A percentile compares a stretch with the other conserved stretches of the same genome.
These are phyloP conservation scores for Cyphomyrmex costatus DNA, from an alignment of 1,140 invertebrate genomes.

Conservation along the genomic window DNA sequence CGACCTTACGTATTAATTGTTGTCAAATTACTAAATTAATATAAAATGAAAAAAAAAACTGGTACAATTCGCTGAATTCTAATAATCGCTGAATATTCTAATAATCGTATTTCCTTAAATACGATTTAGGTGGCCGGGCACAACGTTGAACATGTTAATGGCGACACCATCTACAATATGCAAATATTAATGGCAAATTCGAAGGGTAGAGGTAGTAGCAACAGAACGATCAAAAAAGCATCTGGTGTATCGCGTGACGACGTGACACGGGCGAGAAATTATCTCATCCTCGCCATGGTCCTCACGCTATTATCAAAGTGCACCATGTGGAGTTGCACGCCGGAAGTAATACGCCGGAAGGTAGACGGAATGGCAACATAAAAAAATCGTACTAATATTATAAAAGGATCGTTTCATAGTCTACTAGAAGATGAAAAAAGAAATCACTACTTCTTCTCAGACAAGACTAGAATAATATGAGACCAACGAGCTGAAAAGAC, in stretches of 20 bases:
- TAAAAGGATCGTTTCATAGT: not conserved
- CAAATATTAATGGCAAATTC: conserved; percentile 61
- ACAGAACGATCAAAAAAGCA: conserved; percentile 10
- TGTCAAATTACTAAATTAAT: not conserved
- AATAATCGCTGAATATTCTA: conserved; percentile 5
- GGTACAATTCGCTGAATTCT: not conserved
- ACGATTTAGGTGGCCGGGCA: too few species aligned
- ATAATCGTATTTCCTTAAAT: not conserved
- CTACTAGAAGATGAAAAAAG: not conserved
- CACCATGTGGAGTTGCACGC: not conserved
- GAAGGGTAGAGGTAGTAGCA: conserved; percentile 17
- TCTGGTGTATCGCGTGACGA: conserved; percentile 75
- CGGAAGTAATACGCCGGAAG: not conserved
- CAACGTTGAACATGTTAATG: conserved; percentile 40
- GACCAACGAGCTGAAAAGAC: not conserved
- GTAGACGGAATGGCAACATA: not conserved
- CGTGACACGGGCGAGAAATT: conserved; percentile 76
- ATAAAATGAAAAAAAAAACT: conserved; percentile 15
- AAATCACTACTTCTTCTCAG: not conserved
- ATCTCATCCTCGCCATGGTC: conserved; percentile 71
- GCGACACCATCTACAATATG: conserved; percentile 63
- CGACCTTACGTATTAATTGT: not conserved
- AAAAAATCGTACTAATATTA: conserved; percentile 6
- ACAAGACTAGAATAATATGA: not conserved
- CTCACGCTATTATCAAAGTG: conserved; percentile 57